Evolutionary conservation across 2,113 vertebrate species (phyloP), one percentile per base, ranked within the genome.

Genomic region (Ophthalmolycus amberensis): DNA sequence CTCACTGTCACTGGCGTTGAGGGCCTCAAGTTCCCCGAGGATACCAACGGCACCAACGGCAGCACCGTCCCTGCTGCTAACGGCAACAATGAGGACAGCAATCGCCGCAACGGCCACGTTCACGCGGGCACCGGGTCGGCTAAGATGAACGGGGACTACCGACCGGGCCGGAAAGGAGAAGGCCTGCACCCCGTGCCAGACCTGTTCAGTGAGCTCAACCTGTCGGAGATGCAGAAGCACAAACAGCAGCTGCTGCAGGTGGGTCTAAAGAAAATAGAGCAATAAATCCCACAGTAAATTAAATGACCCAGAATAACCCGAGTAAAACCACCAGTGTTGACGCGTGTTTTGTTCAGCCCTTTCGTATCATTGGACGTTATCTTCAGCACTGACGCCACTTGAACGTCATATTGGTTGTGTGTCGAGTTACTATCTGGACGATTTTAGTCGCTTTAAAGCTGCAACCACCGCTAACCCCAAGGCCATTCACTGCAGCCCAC

Each of bases 241-340:
- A 99, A 99, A 84, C 98, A 99, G 93, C 98, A 99, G 65, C 97
- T 99, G 20, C 94, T 98, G 90, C 98, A 99, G 97, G 98, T 99
- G 91, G 89, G 95, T 87, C 3, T 12, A 0, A 14, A 38, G 32
- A 38, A 70, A 42, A 9, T 3, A 32, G 9, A 50, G 40, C 27
- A 25, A 11, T 0, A 50, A 63, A 20, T 38, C 7, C 16, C 2
- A 52, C 14, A 8, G 20, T 14, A 7, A 29, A 42, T 29, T 3
- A 44, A 9, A 65, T 42, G 0, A 29, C 2, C 22, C 11, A 40
- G 40, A 54, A 42, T 1, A 46, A 50, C 15, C 20, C 0, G 38
- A 34, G 16, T 37, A n/a, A 48, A 54, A 66, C 11, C 48, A 16
- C 1, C 20, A 46, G 20, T 3, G 40, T 20, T 65, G 52, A 37